Base-by-base conservation (phyloP, 37 sponge, comb jelly and placozoan genomes). In the Spongilla lacustris region DNA sequence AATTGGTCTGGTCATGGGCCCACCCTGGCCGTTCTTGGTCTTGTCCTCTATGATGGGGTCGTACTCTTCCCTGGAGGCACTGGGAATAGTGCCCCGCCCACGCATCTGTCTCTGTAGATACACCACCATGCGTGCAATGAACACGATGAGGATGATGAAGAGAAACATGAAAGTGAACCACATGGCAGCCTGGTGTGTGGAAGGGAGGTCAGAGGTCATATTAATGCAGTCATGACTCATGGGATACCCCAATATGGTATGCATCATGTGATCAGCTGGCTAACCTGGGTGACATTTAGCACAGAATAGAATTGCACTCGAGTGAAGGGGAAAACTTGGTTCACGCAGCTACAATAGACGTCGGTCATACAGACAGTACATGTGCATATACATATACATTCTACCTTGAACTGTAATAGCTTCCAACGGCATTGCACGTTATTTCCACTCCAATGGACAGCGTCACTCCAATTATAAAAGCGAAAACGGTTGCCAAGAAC, bases 391-490 rank as follows among this genome's bases (percentile, higher is more conserved):
- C 58, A 58, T 41, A 41, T 6, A 41, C 3, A 17, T 17, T 17
- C 1, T 58, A 58, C 58, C 58, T 17, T 14, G 58, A 17, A 14
- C 58, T 32, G 76, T 75, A 33, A 13, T 35, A 25, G 2, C 81
- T 35, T 4, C 30, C 30, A 2, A 92, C 37, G 0, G 38, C 26
- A 30, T 74, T 26, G 58, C 94, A 89, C 21, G 94, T 93, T 66
- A 76, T 21, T 6, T 71, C 66, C 19, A 86, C 78, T 6, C 94
- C 94, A 36, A 89, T 79, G 19, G 91, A 86, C 37, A 89, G 14
- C 19, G 83, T 46, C 29, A 93, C 72, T 24, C 84, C 87, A 48
- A 87, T 37, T 19, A 36, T 29, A 36, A 89, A 80, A 34, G 79
- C 77, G 25, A 87, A 25, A 27, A 89, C 2, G 5, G 73, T 68